Conservation (phyloP, 2,113 vertebrate species). For the Elephantulus edwardii region DNA sequence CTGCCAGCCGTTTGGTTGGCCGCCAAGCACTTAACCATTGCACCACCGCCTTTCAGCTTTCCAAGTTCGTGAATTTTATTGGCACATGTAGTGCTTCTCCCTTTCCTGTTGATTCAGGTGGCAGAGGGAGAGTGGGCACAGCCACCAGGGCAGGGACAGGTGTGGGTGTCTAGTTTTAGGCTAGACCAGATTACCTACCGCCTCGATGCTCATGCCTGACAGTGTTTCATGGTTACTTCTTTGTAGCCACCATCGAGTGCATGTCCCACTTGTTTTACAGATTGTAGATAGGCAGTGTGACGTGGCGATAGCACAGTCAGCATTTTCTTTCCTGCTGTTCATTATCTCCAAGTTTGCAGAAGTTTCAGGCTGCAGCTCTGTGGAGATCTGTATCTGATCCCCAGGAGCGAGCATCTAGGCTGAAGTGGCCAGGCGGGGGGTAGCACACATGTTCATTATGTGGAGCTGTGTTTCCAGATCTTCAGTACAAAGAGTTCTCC, state of each 20-base stretch:
- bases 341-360: background rate
- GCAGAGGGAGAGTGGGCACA: no score
- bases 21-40: background rate
- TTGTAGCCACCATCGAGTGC: background rate
- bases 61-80: background rate
- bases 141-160: background rate
- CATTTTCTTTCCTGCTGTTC: background rate
- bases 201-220: background rate
- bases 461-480: background rate
- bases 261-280: background rate
- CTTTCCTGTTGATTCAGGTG: background rate
- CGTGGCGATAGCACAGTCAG: background rate
- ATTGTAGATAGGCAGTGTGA: background rate
- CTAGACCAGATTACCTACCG: background rate
- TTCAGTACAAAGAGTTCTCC: background rate
- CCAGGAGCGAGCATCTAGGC: background rate
- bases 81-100: background rate
- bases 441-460: background rate
- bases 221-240: background rate
- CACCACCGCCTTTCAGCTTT: background rate
- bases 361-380: background rate
- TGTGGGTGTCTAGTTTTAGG: background rate
- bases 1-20: background rate
- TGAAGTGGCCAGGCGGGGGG: background rate
- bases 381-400: background rate